Conservation (phyloP, 2,888 invertebrate genomes). For the Hemicrepidius hirtus region DNA sequence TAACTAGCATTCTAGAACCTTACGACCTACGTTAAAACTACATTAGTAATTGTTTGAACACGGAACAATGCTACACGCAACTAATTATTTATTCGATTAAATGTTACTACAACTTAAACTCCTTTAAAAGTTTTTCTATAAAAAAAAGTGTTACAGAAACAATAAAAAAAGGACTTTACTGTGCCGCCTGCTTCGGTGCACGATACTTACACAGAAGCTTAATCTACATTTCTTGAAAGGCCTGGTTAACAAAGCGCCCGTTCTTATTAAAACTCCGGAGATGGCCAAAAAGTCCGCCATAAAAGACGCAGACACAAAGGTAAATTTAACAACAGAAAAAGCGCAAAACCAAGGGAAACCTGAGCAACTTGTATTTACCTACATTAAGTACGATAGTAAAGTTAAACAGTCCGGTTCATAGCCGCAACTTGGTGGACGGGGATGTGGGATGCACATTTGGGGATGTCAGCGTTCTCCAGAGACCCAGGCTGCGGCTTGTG, state of each 20-base stretch:
- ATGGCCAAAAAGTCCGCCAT: background rate
- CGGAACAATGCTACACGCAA: background rate
- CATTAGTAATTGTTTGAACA: slow-evolving; percentile 25
- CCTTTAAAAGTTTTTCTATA: background rate
- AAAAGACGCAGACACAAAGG: background rate
- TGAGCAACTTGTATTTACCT: slow-evolving; percentile 44
- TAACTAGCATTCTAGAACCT: slow-evolving; percentile 19
- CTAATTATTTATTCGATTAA: background rate
- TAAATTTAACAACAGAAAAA: slow-evolving; percentile 12
- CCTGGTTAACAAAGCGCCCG: background rate
- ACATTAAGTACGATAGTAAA: slow-evolving; percentile 40
- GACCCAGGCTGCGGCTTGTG: slow-evolving; percentile 48
- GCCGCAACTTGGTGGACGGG: slow-evolving; percentile 37
- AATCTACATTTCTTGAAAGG: too few relatives aligned
- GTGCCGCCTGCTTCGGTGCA: too few relatives aligned
- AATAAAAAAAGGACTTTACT: background rate
- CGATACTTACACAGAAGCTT: too few relatives aligned
- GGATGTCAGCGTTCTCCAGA: slow-evolving; percentile 46
- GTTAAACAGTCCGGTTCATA: slow-evolving; percentile 46
- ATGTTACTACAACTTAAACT: background rate
- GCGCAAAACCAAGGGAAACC: slow-evolving; percentile 34
- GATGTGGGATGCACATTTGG: slow-evolving; percentile 47
- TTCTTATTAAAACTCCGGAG: background rate
- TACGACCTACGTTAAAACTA: slow-evolving; percentile 19
- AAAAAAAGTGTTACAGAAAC: background rate